Percentiles rank a stretch among this genome's conserved stretches.
These are phyloP conservation scores for Eupsilia transversa DNA, from an alignment of 2,888 invertebrate species.

Conservation along the genomic window DNA sequence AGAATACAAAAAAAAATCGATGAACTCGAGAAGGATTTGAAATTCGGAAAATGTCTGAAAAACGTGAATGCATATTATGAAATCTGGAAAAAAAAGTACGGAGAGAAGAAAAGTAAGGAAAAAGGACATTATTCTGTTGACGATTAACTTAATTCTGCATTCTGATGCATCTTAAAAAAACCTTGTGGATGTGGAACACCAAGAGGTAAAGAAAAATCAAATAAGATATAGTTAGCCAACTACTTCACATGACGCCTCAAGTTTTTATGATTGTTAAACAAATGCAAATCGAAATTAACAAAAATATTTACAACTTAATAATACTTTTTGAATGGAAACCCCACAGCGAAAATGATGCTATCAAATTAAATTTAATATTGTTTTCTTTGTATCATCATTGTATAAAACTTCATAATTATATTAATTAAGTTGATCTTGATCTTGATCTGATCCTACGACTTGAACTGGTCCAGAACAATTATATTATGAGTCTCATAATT, in stretches of 20 bases:
- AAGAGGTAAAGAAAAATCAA: not conserved
- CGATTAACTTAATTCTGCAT: not conserved
- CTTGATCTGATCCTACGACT: slow-evolving; percentile 4
- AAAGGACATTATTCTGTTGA: no score
- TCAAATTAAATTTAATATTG: slow-evolving; percentile 41
- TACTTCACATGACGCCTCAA: not conserved
- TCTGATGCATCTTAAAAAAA: no score
- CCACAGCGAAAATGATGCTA: slow-evolving; percentile 39
- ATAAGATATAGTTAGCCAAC: not conserved
- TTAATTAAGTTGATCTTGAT: slow-evolving; percentile 1
- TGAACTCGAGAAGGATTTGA: not conserved
- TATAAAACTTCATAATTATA: slow-evolving; percentile 38
- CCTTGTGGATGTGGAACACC: not conserved
- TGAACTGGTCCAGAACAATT: not conserved
- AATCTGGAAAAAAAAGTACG: not conserved
- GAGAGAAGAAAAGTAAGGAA: not conserved
- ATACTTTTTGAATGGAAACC: slow-evolving; percentile 55
- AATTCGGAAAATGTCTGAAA: not conserved
- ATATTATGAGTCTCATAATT: not conserved
- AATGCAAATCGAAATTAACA: slow-evolving; percentile 24
- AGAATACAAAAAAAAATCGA: not conserved
- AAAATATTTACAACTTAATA: slow-evolving; percentile 47
- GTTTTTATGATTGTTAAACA: slow-evolving; percentile 13
- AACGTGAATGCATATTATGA: not conserved
- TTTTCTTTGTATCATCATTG: slow-evolving; percentile 42